phyloP scores from a whole-genome alignment of 2,797 vertebrate species.

The Tangara arthus region DNA sequence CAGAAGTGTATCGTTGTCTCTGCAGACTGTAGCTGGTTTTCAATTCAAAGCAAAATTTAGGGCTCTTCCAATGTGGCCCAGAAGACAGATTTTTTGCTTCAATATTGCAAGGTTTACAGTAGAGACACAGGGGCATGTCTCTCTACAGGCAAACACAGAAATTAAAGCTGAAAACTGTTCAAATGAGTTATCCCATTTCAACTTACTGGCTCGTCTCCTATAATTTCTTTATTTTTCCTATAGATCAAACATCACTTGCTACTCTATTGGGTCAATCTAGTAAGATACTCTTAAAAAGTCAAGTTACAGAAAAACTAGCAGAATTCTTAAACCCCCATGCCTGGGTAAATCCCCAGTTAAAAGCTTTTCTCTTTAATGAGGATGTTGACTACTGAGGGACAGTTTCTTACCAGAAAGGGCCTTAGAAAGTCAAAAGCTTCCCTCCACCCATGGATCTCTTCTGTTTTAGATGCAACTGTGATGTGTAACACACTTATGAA shows the following conservation, averaged over 20 bases:
- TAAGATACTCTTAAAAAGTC: background rate
- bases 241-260: background rate
- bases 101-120: background rate
- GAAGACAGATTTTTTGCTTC: background rate
- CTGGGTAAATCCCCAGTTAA: background rate
- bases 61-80: background rate
- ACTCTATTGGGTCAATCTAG: background rate
- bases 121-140: background rate
- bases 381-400: background rate
- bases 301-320: background rate
- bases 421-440: background rate
- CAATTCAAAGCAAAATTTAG: background rate
- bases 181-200: background rate
- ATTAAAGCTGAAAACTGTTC: background rate
- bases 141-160: background rate
- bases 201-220: background rate
- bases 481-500: fast-evolving
- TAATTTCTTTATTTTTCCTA: background rate
- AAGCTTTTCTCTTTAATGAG: background rate
- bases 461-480: background rate
- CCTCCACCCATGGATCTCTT: background rate
- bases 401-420: background rate
- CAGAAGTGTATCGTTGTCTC: fast-evolving
- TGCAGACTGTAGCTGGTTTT: background rate
- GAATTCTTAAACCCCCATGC: background rate